Conservation (phyloP, 1,140 invertebrate genomes). For the Drosophila rufa region DNA sequence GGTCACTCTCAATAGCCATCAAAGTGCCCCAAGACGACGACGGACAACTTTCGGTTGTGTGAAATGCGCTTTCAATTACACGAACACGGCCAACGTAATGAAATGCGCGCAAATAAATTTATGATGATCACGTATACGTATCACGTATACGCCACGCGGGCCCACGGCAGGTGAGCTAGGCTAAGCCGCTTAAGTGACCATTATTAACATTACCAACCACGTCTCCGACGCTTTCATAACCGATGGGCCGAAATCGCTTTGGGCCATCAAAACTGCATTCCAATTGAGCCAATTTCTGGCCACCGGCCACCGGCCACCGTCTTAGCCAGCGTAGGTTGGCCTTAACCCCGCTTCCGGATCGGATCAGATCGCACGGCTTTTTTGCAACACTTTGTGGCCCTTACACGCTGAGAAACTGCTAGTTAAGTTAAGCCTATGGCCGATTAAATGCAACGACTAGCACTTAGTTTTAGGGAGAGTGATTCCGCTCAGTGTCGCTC, state of each 20-base stretch:
- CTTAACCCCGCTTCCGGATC: conserved; percentile 67
- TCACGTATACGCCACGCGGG: conserved; percentile 69
- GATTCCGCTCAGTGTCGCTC: neutral
- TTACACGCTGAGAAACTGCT: conserved; percentile 8
- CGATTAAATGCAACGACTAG: neutral
- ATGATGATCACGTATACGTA: conserved; percentile 79
- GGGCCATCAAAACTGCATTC: conserved; percentile 55
- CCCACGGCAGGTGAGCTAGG: conserved; percentile 9
- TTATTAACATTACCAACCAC: conserved; percentile 22
- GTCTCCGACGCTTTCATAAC: conserved; percentile 62
- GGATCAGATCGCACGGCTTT: neutral
- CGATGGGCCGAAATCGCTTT: conserved; percentile 30
- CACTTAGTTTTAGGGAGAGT: conserved; percentile 1
- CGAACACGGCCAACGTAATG: conserved; percentile 51
- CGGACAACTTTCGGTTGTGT: conserved; percentile 67
- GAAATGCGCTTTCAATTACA: conserved; percentile 79
- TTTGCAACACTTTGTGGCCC: neutral
- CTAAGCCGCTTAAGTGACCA: conserved; percentile 29
- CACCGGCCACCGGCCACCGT: neutral
- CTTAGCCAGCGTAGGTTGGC: conserved; percentile 17
- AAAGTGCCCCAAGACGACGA: neutral
- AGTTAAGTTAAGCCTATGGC: neutral
- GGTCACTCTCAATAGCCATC: conserved; percentile 22
- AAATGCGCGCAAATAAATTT: conserved; percentile 64
- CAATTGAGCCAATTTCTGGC: conserved; percentile 50